Base-by-base conservation (phyloP, 2,113 vertebrate genomes). In the Hyaena hyaena region DNA sequence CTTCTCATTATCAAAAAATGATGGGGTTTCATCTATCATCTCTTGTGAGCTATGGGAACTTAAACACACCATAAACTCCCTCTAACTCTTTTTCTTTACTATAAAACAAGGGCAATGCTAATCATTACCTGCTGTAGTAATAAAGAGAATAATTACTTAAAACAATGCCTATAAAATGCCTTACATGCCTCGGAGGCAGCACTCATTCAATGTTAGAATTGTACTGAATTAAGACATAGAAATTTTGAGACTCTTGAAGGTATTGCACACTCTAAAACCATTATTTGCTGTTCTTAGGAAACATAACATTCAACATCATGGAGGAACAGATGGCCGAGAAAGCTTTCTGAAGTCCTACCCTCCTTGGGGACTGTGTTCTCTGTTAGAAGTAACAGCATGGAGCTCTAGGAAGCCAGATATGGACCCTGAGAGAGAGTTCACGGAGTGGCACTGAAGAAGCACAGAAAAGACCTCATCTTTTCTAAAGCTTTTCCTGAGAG, bases 301-400 rank as follows among this genome's bases (percentile, higher is more conserved):
- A 73, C 28, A 58, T 16, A 77, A 28, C 2, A 48, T 21, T 82
- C 26, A 26, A 63, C 4, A 35, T 45, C 71, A 53, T 2, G n/a
- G 85, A 97, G 71, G 26, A 87, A 82, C 87, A 96, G 92, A 86
- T 95, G 90, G 87, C 35, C 79, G 39, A 88, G 83, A 55, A 84
- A 94, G 28, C 39, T 93, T 91, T 15, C 33, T 93, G 9, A 87
- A 92, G n/a, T 19, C 61, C 28, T 45, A 2, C 1, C 39, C 15
- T 81, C 24, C n/a, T 61, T 48, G 43, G 58, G 48, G 88, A 90
- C 76, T 71, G 23, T 86, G 73, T 12, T 84, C 1, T 83, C 24
- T 83, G 16, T 50, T 55, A 93, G 95, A 91, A 96, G 96, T 92
- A 96, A 87, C 66, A 84, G 86, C 24, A 31, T n/a, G 21, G 85